A percentile compares a stretch with the other conserved stretches of the same genome.
phyloP scores from a whole-genome alignment of 1,140 invertebrate species.

The Thalassaphorura encarpata region DNA sequence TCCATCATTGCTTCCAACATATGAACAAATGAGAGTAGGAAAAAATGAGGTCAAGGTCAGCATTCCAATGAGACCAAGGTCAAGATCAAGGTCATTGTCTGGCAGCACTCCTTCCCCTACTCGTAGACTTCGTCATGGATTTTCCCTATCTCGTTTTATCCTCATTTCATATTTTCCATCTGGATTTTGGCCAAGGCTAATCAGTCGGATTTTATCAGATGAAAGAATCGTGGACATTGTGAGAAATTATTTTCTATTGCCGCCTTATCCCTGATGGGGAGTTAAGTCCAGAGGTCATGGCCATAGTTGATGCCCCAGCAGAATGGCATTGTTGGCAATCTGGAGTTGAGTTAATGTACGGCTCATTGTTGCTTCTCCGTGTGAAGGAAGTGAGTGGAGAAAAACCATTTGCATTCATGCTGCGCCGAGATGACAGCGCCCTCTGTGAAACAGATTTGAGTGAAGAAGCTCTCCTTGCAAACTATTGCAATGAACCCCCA shows the following conservation, averaged over 20 bases:
- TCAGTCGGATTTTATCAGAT: conserved; percentile 83
- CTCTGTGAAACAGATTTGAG: conserved; percentile 36
- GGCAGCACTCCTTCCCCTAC: neutral
- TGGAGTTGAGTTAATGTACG: conserved; percentile 75
- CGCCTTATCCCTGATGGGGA: conserved; percentile 33
- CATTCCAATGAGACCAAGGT: conserved; percentile 59
- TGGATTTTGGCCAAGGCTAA: conserved; percentile 94
- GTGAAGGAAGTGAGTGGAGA: conserved; percentile 60
- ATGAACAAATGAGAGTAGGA: conserved; percentile 32
- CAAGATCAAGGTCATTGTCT: conserved; percentile 43
- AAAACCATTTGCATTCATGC: conserved; percentile 30
- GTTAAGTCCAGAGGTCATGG: conserved; percentile 35
- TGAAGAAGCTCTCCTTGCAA: conserved; percentile 4
- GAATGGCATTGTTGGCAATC: conserved; percentile 95
- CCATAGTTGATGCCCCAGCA: conserved; percentile 56
- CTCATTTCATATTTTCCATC: conserved; percentile 94
- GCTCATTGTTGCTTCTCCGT: conserved; percentile 65
- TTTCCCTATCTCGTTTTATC: conserved; percentile 48
- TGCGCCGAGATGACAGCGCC: conserved; percentile 28
- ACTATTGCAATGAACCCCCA: conserved; percentile 5
- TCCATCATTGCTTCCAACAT: conserved; percentile 75
- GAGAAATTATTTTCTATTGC: conserved; percentile 49
- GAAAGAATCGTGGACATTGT: conserved; percentile 75
- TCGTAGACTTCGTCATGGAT: conserved; percentile 14
- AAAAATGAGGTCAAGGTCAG: conserved; percentile 27